Conservation (phyloP, 2,797 vertebrate species). For the Artibeus jamaicensis region DNA sequence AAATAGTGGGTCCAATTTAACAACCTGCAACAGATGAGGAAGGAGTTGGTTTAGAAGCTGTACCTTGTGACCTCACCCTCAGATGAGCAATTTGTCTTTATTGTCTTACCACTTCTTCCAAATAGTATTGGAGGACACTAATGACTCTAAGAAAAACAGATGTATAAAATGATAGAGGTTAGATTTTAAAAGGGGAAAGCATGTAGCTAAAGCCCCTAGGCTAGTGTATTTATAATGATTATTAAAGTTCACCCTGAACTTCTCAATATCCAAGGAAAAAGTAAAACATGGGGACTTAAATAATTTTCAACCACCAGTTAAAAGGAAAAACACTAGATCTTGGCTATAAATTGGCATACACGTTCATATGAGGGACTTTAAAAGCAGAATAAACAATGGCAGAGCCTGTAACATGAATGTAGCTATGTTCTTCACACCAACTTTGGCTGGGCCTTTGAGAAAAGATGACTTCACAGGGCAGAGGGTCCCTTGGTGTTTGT, state of each 20-base stretch:
- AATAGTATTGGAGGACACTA: background rate
- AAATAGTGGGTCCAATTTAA: background rate
- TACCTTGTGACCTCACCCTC: background rate
- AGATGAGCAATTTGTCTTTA: background rate
- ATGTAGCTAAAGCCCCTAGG: background rate
- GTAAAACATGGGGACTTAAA: background rate
- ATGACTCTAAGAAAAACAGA: background rate
- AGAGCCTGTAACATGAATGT: background rate
- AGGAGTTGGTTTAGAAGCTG: background rate
- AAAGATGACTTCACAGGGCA: background rate
- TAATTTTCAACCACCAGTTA: background rate
- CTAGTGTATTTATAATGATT: constrained; percentile 4
- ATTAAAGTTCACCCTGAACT: background rate
- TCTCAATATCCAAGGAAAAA: background rate
- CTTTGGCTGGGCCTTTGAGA: background rate
- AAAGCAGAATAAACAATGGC: background rate
- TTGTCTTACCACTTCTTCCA: constrained; percentile 7
- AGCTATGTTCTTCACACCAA: background rate
- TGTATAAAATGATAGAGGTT: background rate
- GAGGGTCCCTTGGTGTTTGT: background rate
- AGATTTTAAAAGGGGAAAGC: background rate
- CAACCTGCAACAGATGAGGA: background rate
- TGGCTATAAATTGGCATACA: background rate
- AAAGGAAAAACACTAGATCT: background rate
- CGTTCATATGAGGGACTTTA: background rate